Evolutionary conservation across 2,113 vertebrate species (phyloP).

Genomic region (Emydocephalus ijimae): DNA sequence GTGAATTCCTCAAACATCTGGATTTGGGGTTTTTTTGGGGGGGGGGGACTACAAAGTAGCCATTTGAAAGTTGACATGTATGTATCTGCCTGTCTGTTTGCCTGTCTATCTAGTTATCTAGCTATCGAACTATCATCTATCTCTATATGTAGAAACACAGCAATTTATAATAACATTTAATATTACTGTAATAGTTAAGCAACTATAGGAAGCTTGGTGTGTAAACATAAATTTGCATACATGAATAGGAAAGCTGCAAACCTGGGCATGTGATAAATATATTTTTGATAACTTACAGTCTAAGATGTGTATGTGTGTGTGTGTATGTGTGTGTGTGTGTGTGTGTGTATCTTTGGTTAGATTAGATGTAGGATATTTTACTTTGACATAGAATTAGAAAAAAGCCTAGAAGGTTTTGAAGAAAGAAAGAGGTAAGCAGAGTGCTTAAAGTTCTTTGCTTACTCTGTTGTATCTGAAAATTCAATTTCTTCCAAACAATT

Average conservation of each 20-base stretch:
- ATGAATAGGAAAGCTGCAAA: neutral
- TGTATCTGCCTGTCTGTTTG: neutral
- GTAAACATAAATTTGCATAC: neutral
- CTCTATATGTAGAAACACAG: neutral
- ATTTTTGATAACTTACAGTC: neutral
- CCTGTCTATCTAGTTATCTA: neutral
- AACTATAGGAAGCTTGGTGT: neutral
- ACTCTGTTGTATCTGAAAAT: neutral
- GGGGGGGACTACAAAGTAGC: neutral
- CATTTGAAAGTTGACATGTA: neutral
- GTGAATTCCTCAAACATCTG: neutral
- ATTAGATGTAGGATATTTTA: too few relatives aligned
- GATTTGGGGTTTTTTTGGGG: neutral
- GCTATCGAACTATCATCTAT: neutral
- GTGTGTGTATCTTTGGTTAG: too few relatives aligned
- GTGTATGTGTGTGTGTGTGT: too few relatives aligned
- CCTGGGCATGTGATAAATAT: neutral
- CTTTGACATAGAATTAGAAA: neutral
- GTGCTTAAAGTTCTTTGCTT: neutral
- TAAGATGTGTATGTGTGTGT: too few relatives aligned
- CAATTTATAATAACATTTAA: neutral
- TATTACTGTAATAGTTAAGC: neutral
- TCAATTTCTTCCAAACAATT: neutral
- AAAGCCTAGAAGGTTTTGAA: neutral
- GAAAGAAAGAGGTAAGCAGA: neutral